These are phyloP conservation scores for Choristoneura rosaceana DNA, from an alignment of 2,888 invertebrate genomes.

Conservation along the genomic window DNA sequence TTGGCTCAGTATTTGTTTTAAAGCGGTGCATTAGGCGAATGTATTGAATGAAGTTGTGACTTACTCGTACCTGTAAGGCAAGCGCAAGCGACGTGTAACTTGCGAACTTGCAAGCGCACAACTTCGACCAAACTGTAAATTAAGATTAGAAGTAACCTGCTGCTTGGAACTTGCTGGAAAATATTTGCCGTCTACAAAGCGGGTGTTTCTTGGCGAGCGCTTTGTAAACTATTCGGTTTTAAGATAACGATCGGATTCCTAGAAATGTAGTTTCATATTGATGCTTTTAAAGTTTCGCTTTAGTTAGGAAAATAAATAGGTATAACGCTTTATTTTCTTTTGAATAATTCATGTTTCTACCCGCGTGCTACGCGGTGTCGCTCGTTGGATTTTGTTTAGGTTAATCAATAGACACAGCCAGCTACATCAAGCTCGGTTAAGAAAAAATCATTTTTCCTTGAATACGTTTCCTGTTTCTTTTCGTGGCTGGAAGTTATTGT, in stretches of 20 bases:
- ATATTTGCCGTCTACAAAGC: conserved; percentile 62
- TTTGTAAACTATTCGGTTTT: conserved; percentile 42
- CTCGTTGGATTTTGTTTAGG: not conserved
- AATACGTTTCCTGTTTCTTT: too few species aligned
- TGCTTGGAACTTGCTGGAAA: conserved; percentile 61
- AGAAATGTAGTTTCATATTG: conserved; percentile 10
- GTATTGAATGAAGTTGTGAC: conserved; percentile 25
- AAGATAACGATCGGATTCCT: conserved; percentile 28
- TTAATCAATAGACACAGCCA: too few species aligned
- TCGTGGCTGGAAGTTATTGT: too few species aligned
- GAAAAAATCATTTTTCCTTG: not conserved
- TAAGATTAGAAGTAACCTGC: conserved; percentile 69
- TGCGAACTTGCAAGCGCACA: conserved; percentile 55
- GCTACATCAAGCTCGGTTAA: too few species aligned
- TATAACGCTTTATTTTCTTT: not conserved
- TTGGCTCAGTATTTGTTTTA: conserved; percentile 24
- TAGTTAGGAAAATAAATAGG: not conserved
- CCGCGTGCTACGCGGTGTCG: not conserved
- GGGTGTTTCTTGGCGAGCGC: conserved; percentile 43
- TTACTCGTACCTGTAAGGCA: conserved; percentile 18
- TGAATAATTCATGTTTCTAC: not conserved
- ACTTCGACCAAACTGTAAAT: conserved; percentile 65
- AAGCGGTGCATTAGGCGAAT: conserved; percentile 11
- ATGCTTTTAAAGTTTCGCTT: conserved; percentile 1
- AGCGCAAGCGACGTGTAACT: conserved; percentile 48